Percentiles rank a stretch among this genome's conserved stretches.
Conservation (phyloP, 2,888 invertebrate species). For the Escarpia spicata region DNA sequence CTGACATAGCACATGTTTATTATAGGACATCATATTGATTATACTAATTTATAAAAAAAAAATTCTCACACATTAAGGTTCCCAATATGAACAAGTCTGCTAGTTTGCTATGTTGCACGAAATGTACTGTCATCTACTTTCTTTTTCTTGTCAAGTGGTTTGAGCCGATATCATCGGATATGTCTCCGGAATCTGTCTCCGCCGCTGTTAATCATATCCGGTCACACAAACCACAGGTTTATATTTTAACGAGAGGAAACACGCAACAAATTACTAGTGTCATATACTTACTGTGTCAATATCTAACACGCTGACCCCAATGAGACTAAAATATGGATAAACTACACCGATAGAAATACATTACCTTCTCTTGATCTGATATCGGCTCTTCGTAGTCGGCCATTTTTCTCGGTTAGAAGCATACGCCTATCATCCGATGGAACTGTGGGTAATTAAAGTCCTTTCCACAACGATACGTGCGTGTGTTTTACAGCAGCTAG, state of each 20-base stretch:
- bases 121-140: background rate
- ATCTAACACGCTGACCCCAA: background rate
- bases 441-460: constrained; percentile 1
- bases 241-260: background rate
- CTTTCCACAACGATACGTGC: background rate
- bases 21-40: background rate
- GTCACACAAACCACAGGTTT: background rate
- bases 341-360: background rate
- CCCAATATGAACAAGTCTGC: background rate
- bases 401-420: constrained; percentile 27
- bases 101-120: background rate
- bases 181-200: background rate
- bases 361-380: constrained; percentile 34
- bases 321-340: background rate
- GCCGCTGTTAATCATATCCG: background rate
- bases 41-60: background rate
- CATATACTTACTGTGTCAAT: background rate
- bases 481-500: background rate
- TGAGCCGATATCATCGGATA: background rate
- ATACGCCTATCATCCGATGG: constrained; percentile 12
- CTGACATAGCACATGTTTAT: background rate
- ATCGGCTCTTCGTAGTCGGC: constrained; percentile 36
- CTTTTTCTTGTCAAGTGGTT: background rate
- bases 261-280: background rate
- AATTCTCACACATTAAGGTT: background rate